Evolutionary conservation across 2,888 invertebrate genomes (phyloP), one percentile per base, ranked within the genome.

Genomic region (Drosophila nigricruria): DNA sequence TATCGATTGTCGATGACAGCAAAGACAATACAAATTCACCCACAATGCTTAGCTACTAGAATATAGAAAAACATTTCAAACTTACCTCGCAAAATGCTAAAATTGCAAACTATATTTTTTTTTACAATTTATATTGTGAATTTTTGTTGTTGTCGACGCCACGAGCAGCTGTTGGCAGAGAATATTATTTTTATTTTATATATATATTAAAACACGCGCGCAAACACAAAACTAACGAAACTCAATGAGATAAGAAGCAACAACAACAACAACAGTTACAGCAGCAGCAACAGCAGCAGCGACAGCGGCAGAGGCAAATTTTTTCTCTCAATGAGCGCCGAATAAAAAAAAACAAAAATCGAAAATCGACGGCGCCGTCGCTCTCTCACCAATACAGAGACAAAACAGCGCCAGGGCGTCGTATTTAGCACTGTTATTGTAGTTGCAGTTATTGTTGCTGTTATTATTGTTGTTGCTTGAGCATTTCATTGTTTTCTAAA

Each of bases 291-390:
- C n/a, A 47, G n/a, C 58, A 30, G n/a, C 47, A 27, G 12, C 34
- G 34, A 5, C 36, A 3, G 23, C 34, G 32, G 6, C 30, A 36
- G 49, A 45, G 47, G 30, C 49, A 50, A 68, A 53, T 64, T 64
- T 47, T 47, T 70, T 65, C 77, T 73, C 70, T 69, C 76, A 78
- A 73, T 79, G 73, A 68, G 60, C 58, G 54, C 53, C 23, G 16
- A 23, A 52, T n/a, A n/a, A 52, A 54, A 30, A 40, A 54, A 54
- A 42, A 56, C 20, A 65, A 61, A 80, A 82, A 84, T 82, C 71
- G 76, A 84, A 83, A 43, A 83, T 76, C 23, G 64, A 76, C 73
- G 80, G 82, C 81, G 84, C 76, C 74, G 61, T 60, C 60, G 18
- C 61, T 74, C 61, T 74, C 61, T 71, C 65, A 67, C 69, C 6